phyloP scores from a whole-genome alignment of 2,797 vertebrate genomes.

The Eutrigla gurnardus region DNA sequence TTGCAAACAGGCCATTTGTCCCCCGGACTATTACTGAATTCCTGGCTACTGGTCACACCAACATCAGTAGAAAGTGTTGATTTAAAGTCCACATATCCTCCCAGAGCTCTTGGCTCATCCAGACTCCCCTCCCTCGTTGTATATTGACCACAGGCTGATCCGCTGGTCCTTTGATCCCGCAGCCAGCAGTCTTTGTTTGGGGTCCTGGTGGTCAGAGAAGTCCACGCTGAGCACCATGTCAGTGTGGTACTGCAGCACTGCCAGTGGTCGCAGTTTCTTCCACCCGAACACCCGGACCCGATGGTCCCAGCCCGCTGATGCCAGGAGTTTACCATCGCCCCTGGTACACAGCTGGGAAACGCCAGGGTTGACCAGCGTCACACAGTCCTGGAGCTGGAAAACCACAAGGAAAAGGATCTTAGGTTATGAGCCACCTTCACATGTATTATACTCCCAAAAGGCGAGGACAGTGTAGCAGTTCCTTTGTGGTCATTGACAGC shows the following conservation, averaged over 20 bases:
- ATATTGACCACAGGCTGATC: slow-evolving; percentile 95
- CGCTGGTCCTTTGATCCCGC: slow-evolving; percentile 93
- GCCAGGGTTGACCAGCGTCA: slow-evolving; percentile 90
- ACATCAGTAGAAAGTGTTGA: not conserved
- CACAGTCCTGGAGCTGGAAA: slow-evolving; percentile 83
- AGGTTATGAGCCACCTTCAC: not conserved
- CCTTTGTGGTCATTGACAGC: not conserved
- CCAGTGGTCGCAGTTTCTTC: slow-evolving; percentile 92
- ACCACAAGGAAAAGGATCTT: slow-evolving; percentile 37
- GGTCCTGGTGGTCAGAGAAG: slow-evolving; percentile 86
- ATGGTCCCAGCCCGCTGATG: slow-evolving; percentile 94
- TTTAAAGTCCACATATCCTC: slow-evolving; percentile 17
- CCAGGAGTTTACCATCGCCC: slow-evolving; percentile 89
- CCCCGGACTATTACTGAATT: not conserved
- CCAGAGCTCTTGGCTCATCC: slow-evolving; percentile 44
- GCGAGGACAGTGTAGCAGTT: not conserved
- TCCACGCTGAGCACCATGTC: slow-evolving; percentile 88
- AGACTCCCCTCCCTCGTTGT: slow-evolving; percentile 71
- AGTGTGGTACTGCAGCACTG: slow-evolving; percentile 91
- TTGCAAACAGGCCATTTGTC: slow-evolving; percentile 6
- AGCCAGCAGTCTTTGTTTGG: slow-evolving; percentile 86
- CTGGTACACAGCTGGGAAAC: slow-evolving; percentile 89
- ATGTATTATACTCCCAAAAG: not conserved
- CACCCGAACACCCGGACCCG: slow-evolving; percentile 91
- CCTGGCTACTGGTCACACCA: not conserved